Evolutionary conservation across 2,797 vertebrate species (phyloP).

Genomic region (Lepus townsendii): DNA sequence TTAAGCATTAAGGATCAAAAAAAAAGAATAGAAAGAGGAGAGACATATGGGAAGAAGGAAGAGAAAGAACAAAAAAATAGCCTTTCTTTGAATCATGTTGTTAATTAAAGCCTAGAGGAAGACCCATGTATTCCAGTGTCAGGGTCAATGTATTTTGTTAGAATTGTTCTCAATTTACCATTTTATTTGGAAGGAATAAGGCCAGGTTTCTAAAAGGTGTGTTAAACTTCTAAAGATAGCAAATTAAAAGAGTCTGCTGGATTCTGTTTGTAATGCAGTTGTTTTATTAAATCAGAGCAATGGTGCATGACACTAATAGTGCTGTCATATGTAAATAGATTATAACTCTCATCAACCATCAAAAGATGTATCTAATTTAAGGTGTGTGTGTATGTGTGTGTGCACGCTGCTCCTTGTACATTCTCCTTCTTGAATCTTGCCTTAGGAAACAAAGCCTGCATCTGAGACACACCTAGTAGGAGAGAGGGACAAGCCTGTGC

Average conservation of each 20-base stretch:
- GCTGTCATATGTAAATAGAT: not conserved
- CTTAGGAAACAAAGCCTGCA: not conserved
- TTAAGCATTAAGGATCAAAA: not conserved
- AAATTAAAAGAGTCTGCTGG: constrained; percentile 56
- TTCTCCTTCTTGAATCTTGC: not conserved
- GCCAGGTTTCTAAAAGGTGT: constrained; percentile 12
- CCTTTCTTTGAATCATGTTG: not conserved
- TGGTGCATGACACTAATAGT: not conserved
- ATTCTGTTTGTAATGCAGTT: constrained; percentile 28
- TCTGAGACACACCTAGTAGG: not conserved
- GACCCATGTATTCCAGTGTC: accelerated
- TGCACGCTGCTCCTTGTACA: not conserved
- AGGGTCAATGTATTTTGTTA: not conserved
- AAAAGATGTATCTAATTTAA: constrained; percentile 22
- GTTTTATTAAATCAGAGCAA: constrained; percentile 51
- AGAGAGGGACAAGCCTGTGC: not conserved
- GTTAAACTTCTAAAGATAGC: not conserved
- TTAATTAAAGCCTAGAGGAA: not conserved
- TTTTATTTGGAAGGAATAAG: constrained; percentile 34
- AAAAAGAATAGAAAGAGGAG: not conserved
- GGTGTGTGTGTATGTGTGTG: not conserved
- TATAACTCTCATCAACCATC: not conserved
- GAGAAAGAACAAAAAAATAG: not conserved
- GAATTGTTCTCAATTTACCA: not conserved
- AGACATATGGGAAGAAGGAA: accelerated